Conservation (phyloP, 2,113 vertebrate genomes). For the Varanus salvator region DNA sequence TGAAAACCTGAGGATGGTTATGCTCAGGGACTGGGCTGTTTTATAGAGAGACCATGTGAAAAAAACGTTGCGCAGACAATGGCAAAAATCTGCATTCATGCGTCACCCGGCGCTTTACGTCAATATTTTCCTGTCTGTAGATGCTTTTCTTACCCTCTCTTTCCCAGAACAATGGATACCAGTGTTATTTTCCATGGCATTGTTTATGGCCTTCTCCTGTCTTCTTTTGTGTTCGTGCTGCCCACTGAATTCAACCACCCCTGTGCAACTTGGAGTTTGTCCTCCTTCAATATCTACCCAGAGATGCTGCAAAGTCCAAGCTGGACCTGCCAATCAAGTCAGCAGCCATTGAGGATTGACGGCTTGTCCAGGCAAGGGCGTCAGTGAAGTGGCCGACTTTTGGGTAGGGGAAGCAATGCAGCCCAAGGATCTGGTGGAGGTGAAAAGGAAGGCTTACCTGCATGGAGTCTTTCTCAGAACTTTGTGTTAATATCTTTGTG, state of each 20-base stretch:
- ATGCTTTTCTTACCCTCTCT: neutral
- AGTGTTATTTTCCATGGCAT: neutral
- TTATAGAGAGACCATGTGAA: neutral
- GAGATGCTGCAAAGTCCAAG: too few relatives aligned
- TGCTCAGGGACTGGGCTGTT: neutral
- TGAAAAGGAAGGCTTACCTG: neutral
- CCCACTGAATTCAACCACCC: neutral
- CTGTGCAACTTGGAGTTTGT: rapidly evolving
- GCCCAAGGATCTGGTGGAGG: neutral
- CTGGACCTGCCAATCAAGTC: neutral
- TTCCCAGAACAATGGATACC: neutral
- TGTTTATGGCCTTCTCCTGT: rapidly evolving
- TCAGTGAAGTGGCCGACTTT: too few relatives aligned
- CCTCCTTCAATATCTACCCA: neutral
- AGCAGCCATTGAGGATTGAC: neutral
- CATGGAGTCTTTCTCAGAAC: too few relatives aligned
- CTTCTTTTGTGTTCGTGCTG: neutral
- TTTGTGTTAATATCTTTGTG: too few relatives aligned
- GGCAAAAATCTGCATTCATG: too few relatives aligned
- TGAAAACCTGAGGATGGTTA: neutral
- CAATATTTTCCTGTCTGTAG: neutral
- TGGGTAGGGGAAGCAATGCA: neutral
- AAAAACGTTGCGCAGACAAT: neutral
- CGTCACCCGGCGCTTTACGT: neutral
- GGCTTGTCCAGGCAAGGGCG: neutral